phyloP scores from a whole-genome alignment of 2,888 invertebrate species.

The Scaptomyza reducta region DNA sequence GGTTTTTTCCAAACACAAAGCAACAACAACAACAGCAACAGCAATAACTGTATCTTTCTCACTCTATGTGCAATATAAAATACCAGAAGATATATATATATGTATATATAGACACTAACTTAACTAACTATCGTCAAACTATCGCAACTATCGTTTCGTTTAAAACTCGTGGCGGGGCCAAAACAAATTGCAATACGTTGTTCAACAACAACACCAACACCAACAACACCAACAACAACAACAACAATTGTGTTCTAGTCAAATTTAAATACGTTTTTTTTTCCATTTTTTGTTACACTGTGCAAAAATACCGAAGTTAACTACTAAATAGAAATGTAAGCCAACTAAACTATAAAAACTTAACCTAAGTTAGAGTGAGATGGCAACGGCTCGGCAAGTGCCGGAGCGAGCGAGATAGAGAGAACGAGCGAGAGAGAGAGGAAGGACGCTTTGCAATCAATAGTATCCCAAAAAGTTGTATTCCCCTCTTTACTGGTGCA shows the following conservation, averaged over 20 bases:
- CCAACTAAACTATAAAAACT: constrained; percentile 24
- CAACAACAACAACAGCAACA: constrained; percentile 14
- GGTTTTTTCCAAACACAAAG: constrained; percentile 70
- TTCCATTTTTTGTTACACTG: constrained; percentile 41
- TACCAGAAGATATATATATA: constrained; percentile 21
- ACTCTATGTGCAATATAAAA: constrained; percentile 55
- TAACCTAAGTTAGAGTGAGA: constrained; percentile 41
- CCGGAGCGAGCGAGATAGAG: constrained; percentile 17
- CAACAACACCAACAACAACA: constrained; percentile 7
- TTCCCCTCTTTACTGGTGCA: neutral
- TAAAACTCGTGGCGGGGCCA: constrained; percentile 37
- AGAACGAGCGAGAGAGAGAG: constrained; percentile 19
- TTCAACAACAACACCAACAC: constrained; percentile 20
- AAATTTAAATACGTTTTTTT: constrained; percentile 38
- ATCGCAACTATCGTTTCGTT: constrained; percentile 40
- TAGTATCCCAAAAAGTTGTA: constrained; percentile 32
- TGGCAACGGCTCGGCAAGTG: constrained; percentile 32
- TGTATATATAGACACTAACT: constrained; percentile 6
- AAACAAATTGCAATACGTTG: constrained; percentile 35
- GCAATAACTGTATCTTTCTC: constrained; percentile 51
- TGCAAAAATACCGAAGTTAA: constrained; percentile 11
- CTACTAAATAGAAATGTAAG: neutral
- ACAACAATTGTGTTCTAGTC: constrained; percentile 49
- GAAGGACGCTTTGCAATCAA: constrained; percentile 61
- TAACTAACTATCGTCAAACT: constrained; percentile 12